A percentile compares a stretch with the other conserved stretches of the same genome.
Evolutionary conservation across 1,140 invertebrate genomes (phyloP).

Genomic region (Camponotus floridanus): DNA sequence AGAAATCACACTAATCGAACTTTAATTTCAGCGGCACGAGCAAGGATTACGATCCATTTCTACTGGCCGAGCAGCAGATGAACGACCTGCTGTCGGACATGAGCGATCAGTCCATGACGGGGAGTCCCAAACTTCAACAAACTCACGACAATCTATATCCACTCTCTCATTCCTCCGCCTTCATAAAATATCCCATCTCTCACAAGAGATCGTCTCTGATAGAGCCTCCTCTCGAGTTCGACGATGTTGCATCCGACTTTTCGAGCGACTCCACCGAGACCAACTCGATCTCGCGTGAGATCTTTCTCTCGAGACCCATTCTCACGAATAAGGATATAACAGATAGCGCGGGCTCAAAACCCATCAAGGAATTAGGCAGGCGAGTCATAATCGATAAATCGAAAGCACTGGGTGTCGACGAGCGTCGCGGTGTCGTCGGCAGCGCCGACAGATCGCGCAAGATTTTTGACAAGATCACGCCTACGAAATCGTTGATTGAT

Average conservation of each 20-base stretch:
- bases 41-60: slow-evolving; percentile 89
- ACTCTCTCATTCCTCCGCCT: slow-evolving; percentile 84
- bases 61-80: slow-evolving; percentile 90
- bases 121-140: slow-evolving; percentile 60
- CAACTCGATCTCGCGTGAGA: slow-evolving; percentile 77
- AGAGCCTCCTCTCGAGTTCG: slow-evolving; percentile 83
- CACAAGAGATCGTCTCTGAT: slow-evolving; percentile 82
- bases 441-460: slow-evolving; percentile 65
- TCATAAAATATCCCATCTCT: slow-evolving; percentile 80
- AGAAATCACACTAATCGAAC: background rate
- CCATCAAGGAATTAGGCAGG: slow-evolving; percentile 74
- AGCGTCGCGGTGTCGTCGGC: slow-evolving; percentile 42
- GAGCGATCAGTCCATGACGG: slow-evolving; percentile 78
- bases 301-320: slow-evolving; percentile 48
- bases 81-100: slow-evolving; percentile 88
- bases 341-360: background rate
- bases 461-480: slow-evolving; percentile 65
- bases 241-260: slow-evolving; percentile 80
- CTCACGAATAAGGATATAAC: slow-evolving; percentile 7
- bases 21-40: slow-evolving; percentile 81
- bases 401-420: slow-evolving; percentile 76
- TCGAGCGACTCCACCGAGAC: slow-evolving; percentile 83
- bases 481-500: slow-evolving; percentile 54
- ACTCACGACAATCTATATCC: slow-evolving; percentile 72
- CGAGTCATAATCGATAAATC: slow-evolving; percentile 81